Percentiles rank a stretch among this genome's conserved stretches.
phyloP scores from a whole-genome alignment of 2,888 invertebrate genomes.

The Ophioninae sp. region DNA sequence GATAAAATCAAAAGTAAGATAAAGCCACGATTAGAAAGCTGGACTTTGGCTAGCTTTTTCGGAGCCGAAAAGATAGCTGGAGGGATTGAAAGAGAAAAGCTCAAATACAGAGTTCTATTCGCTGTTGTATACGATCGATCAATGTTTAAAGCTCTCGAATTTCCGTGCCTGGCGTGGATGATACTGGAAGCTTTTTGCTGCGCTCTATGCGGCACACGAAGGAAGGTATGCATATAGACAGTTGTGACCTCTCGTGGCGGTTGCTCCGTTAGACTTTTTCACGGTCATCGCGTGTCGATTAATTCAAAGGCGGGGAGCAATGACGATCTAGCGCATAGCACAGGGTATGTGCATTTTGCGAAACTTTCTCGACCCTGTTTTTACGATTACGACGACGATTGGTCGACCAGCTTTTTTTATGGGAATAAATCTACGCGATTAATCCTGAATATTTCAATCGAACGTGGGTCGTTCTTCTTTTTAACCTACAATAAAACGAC shows the following conservation, averaged over 20 bases:
- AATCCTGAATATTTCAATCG: not conserved
- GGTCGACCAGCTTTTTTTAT: not conserved
- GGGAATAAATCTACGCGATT: constrained; percentile 39
- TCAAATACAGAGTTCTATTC: not conserved
- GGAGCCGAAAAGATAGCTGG: not conserved
- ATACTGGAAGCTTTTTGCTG: constrained; percentile 29
- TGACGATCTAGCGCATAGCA: constrained; percentile 12
- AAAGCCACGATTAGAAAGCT: constrained; percentile 4
- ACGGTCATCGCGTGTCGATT: constrained; percentile 63
- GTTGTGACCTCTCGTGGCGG: constrained; percentile 52
- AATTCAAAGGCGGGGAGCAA: constrained; percentile 39
- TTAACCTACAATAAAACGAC: too few species aligned
- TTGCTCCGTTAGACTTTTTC: constrained; percentile 44
- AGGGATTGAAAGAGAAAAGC: constrained; percentile 1
- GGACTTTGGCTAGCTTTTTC: not conserved
- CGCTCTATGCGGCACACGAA: constrained; percentile 17
- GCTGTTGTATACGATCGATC: constrained; percentile 26
- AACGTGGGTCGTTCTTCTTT: too few species aligned
- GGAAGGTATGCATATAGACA: constrained; percentile 13
- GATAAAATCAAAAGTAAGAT: not conserved
- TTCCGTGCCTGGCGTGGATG: constrained; percentile 19
- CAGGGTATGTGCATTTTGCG: constrained; percentile 7
- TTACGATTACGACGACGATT: not conserved
- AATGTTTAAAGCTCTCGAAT: constrained; percentile 33
- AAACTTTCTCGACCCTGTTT: constrained; percentile 39